Conservation (phyloP, 1,140 invertebrate species). For the Zaprionus lachaisei region DNA sequence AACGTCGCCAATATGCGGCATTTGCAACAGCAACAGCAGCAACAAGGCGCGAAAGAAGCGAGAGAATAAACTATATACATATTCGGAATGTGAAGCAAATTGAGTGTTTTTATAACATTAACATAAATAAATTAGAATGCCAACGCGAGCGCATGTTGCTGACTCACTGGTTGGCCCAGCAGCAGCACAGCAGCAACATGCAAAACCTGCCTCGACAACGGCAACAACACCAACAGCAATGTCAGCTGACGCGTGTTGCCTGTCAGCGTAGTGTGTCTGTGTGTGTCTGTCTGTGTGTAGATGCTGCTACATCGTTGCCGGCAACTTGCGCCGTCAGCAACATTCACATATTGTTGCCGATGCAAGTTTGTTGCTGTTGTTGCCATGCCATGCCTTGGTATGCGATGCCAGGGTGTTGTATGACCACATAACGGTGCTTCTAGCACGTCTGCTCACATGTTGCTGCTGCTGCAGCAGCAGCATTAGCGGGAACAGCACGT, state of each 20-base stretch:
- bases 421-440: constrained; percentile 28
- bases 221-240: constrained; percentile 29
- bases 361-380: constrained; percentile 13
- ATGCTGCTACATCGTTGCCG: not conserved
- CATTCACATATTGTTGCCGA: constrained; percentile 39
- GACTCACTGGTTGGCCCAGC: constrained; percentile 46
- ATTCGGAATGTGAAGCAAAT: constrained; percentile 69
- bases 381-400: not conserved
- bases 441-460: constrained; percentile 37
- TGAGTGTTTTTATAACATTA: constrained; percentile 82
- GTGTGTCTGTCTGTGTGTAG: not conserved
- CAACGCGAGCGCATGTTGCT: constrained; percentile 51
- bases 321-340: constrained; percentile 31
- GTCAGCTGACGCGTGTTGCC: constrained; percentile 46
- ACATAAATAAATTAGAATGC: constrained; percentile 81
- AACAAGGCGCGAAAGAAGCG: constrained; percentile 31
- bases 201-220: constrained; percentile 41
- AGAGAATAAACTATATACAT: constrained; percentile 14
- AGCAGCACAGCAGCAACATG: constrained; percentile 20
- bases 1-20: constrained; percentile 59
- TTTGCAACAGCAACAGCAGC: constrained; percentile 29
- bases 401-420: not conserved
- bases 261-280: constrained; percentile 24
- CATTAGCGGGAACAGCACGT: constrained; percentile 28
- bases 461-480: constrained; percentile 10